Conservation (phyloP, 2,888 invertebrate species). For the Cistogaster globosa region DNA sequence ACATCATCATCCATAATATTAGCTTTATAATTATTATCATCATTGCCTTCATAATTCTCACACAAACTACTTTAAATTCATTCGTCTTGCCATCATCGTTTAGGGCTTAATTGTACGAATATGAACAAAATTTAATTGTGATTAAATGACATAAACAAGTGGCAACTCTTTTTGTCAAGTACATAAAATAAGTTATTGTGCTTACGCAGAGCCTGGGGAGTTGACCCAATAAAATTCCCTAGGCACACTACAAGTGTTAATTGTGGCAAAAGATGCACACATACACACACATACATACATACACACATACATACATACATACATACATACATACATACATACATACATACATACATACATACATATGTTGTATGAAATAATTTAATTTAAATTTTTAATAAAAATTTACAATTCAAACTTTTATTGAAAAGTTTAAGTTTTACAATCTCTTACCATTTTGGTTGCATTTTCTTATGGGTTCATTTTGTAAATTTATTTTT, state of each 20-base stretch:
- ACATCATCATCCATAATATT: background rate
- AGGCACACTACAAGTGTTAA: constrained; percentile 17
- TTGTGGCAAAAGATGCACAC: background rate
- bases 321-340: too few species aligned
- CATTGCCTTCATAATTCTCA: background rate
- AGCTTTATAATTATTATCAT: constrained; percentile 9
- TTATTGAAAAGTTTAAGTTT: too few species aligned
- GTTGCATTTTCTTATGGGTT: too few species aligned
- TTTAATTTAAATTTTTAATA: too few species aligned
- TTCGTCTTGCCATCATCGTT: constrained; percentile 2
- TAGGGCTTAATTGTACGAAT: constrained; percentile 30
- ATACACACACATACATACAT: background rate
- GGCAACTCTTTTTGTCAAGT: constrained; percentile 20
- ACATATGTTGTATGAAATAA: background rate
- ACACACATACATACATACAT: too few species aligned
- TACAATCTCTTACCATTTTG: too few species aligned
- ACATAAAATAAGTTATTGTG: constrained; percentile 24
- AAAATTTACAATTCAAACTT: too few species aligned
- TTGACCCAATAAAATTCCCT: constrained; percentile 39
- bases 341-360: too few species aligned
- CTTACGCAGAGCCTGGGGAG: constrained; percentile 22
- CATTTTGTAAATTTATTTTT: too few species aligned
- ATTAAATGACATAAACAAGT: background rate
- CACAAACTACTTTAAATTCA: background rate
- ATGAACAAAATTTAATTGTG: constrained; percentile 31